Percentiles rank a stretch among this genome's conserved stretches.
Conservation (phyloP, 2,797 vertebrate genomes). For the Oreochromis grahami region DNA sequence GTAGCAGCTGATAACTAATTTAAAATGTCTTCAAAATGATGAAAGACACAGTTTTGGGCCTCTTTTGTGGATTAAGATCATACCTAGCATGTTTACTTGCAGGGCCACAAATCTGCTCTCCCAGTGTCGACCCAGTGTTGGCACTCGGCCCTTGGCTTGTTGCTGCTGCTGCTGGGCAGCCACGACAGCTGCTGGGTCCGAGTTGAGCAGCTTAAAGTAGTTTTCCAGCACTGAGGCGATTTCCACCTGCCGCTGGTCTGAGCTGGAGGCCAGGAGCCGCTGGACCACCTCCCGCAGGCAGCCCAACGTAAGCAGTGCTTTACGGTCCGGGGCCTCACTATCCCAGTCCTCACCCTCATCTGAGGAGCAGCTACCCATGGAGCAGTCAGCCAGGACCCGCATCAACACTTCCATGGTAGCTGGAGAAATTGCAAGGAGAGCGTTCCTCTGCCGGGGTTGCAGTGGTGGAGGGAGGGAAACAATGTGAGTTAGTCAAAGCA, state of each 20-base stretch:
- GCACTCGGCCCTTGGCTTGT: constrained; percentile 65
- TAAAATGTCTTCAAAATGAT: background rate
- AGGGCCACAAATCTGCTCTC: constrained; percentile 90
- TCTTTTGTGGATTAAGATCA: constrained; percentile 15
- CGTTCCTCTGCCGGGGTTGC: constrained; percentile 82
- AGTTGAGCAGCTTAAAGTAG: constrained; percentile 97
- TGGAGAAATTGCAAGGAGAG: constrained; percentile 92
- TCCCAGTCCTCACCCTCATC: constrained; percentile 80
- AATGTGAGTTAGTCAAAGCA: background rate
- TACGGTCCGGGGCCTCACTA: constrained; percentile 86
- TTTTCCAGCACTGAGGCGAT: constrained; percentile 91
- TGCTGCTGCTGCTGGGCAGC: constrained; percentile 62
- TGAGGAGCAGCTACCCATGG: constrained; percentile 74
- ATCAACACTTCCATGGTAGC: constrained; percentile 98
- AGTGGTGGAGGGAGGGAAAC: background rate
- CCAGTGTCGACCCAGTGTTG: constrained; percentile 77
- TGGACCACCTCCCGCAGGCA: constrained; percentile 95
- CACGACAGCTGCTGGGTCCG: constrained; percentile 82
- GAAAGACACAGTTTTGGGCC: background rate
- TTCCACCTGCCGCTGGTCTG: constrained; percentile 96
- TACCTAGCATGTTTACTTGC: constrained; percentile 95
- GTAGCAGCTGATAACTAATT: background rate
- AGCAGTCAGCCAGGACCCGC: constrained; percentile 87
- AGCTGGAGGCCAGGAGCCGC: constrained; percentile 91
- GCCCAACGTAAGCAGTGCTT: constrained; percentile 88